Percentiles rank a stretch among this genome's conserved stretches.
These are phyloP conservation scores for Cladorhizidae sp. DNA, from an alignment of 37 sponge, comb jelly and placozoan genomes.

Conservation along the genomic window DNA sequence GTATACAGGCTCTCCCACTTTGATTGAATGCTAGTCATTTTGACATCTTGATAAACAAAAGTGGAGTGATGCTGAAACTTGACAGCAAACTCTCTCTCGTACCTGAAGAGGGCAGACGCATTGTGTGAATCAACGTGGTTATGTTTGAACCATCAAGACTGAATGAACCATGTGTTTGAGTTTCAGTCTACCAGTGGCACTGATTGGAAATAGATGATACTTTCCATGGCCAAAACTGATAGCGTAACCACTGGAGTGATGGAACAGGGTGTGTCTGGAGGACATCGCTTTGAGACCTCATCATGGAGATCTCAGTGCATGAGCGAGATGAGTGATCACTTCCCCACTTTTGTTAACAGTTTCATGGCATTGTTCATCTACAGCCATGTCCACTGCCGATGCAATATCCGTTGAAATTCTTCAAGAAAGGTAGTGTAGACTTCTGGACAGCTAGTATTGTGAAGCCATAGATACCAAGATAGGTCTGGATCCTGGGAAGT, in stretches of 20 bases:
- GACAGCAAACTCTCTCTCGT: too few relatives aligned
- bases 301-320: slow-evolving; percentile 39
- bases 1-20: slow-evolving; percentile 65
- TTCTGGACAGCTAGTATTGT: slow-evolving; percentile 19
- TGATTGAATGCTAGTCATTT: slow-evolving; percentile 58
- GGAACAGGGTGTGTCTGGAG: slow-evolving; percentile 16
- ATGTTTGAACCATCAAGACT: slow-evolving; percentile 32
- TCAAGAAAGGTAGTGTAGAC: background rate
- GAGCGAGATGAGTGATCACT: slow-evolving; percentile 57
- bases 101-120: slow-evolving; percentile 42
- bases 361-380: slow-evolving; percentile 40
- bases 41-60: slow-evolving; percentile 16
- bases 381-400: slow-evolving; percentile 7
- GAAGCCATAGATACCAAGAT: slow-evolving; percentile 23
- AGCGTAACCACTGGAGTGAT: slow-evolving; percentile 37
- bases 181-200: slow-evolving; percentile 40
- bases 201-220: slow-evolving; percentile 12
- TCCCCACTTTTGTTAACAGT: slow-evolving; percentile 23
- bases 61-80: slow-evolving; percentile 10
- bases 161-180: slow-evolving; percentile 43
- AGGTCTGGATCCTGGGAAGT: slow-evolving; percentile 29
- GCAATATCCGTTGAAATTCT: slow-evolving; percentile 7
- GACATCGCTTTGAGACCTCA: slow-evolving; percentile 9
- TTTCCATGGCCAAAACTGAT: slow-evolving; percentile 54
- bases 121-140: slow-evolving; percentile 41